Evolutionary conservation across 2,113 vertebrate genomes (phyloP).

Genomic region (Clarias magur): DNA sequence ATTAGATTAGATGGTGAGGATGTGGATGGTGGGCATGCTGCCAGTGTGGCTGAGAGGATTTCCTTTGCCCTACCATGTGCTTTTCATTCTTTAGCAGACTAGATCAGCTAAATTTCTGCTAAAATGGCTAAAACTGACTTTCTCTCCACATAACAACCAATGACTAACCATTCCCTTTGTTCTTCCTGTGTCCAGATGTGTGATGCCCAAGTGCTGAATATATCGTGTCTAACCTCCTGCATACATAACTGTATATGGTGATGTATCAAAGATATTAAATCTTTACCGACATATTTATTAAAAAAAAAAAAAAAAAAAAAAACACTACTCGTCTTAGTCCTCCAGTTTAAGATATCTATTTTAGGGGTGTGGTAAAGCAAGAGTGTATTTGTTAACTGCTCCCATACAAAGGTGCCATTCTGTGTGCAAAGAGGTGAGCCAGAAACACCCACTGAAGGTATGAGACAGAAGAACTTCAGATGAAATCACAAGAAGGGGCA

Average conservation of each 20-base stretch:
- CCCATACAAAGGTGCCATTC: slow-evolving; percentile 70
- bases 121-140: neutral
- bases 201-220: neutral
- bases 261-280: neutral
- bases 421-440: slow-evolving; percentile 52
- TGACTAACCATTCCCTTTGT: neutral
- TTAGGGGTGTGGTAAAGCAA: slow-evolving; percentile 31
- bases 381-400: slow-evolving; percentile 49
- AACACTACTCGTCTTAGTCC: neutral
- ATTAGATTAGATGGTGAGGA: neutral
- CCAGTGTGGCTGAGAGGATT: neutral
- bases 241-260: neutral
- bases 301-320: neutral
- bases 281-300: neutral
- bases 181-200: neutral
- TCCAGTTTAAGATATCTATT: slow-evolving; percentile 10
- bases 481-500: slow-evolving; percentile 51
- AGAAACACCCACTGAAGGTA: slow-evolving; percentile 66
- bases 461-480: slow-evolving; percentile 57
- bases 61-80: neutral
- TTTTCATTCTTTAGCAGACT: too few relatives aligned
- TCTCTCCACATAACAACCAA: neutral
- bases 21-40: neutral
- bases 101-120: neutral
- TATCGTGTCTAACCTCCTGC: neutral